Base-by-base conservation (phyloP, 2,113 vertebrate species). In the Anoura caudifer region DNA sequence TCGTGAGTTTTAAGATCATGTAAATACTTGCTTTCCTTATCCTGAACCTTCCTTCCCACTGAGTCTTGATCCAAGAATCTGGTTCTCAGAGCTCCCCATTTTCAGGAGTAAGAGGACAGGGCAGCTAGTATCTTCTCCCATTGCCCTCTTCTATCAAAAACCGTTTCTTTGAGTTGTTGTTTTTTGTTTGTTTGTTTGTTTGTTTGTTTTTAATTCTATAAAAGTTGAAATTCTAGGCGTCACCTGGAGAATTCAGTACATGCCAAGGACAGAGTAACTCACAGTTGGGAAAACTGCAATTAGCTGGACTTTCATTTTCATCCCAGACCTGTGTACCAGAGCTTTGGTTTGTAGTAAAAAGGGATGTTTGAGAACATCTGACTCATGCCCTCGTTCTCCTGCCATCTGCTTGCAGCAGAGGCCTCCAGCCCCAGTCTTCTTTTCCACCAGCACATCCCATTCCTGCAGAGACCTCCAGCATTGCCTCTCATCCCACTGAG, bases 1-100 rank as follows among this genome's bases (percentile, higher is more conserved):
- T 90, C 1, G 93, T 96, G 96, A 97, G 95, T 97, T 94, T 96
- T 84, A 31, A 83, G 56, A 80, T 83, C 56, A 87, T 76, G 65
- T 94, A 80, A 96, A 96, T 76, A 96, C n/a, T 95, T 83, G 33
- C 77, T 90, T 94, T 84, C 67, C 76, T 93, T 87, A 24, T 76
- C 90, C 84, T 36, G 47, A 63, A 65, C 56, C 54, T 73, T 90
- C 11, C 75, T 83, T 92, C 17, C 61, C 47, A 47, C 54, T 26
- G 26, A 59, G 52, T 43, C 91, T 54, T 50, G 26, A 20, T 22
- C 31, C 19, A 36, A 70, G 65, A 85, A 17, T 69, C 38, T 72
- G 5, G 20, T 82, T 81, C 67, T 52, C 50, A n/a, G 73, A 86
- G 67, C 14, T 20, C 45, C 54, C 56, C 41, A 5, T 61, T 90